Conservation (phyloP, 1,140 invertebrate genomes). For the Meloidogyne hapla region DNA sequence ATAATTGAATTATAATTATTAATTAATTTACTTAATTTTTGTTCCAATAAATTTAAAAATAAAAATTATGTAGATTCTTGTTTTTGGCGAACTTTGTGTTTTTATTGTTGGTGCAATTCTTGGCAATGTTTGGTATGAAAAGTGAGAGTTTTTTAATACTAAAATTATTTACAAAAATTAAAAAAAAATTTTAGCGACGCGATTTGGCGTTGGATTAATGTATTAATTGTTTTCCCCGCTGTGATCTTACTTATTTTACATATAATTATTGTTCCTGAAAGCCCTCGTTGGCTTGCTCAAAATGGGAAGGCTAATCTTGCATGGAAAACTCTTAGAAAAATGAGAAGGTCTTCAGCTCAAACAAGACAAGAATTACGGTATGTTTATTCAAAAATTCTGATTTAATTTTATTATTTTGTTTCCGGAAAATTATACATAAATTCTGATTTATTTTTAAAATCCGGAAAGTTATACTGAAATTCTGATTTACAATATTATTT, state of each 20-base stretch:
- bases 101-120: conserved; percentile 23
- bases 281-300: conserved; percentile 28
- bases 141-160: background rate
- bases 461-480: too few species aligned
- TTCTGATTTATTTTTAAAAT: too few species aligned
- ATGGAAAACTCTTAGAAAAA: conserved; percentile 11
- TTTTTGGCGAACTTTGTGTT: conserved; percentile 26
- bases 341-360: conserved; percentile 3
- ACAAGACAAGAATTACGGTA: conserved; percentile 20
- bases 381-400: background rate
- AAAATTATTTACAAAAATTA: background rate
- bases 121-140: conserved; percentile 27
- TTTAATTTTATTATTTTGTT: too few species aligned
- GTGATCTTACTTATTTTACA: conserved; percentile 11
- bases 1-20: background rate
- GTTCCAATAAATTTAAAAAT: background rate
- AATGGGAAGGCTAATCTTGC: background rate
- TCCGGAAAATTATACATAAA: too few species aligned
- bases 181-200: background rate
- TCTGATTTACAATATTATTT: background rate
- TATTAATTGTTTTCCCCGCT: conserved; percentile 1
- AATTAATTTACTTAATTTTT: too few species aligned
- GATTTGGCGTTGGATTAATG: conserved; percentile 28
- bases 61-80: conserved; percentile 4
- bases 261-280: conserved; percentile 19